Evolutionary conservation across 2,113 vertebrate species (phyloP).

Genomic region (Daboia siamensis): DNA sequence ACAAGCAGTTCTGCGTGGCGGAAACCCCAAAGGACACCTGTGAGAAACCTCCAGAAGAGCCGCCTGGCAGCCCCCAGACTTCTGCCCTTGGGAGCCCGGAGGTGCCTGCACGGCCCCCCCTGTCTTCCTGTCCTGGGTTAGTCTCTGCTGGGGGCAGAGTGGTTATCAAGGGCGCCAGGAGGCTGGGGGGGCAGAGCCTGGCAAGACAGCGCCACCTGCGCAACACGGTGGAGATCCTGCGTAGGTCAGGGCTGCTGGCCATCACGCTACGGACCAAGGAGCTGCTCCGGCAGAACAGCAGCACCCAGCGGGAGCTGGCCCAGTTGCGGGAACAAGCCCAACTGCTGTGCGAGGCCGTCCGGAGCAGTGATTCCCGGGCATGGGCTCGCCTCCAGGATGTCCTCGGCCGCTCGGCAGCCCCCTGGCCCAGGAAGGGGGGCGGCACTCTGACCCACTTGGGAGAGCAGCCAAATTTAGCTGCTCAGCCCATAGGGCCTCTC

Average conservation of each 20-base stretch:
- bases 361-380: slow-evolving; percentile 63
- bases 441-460: accelerated
- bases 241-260: slow-evolving; percentile 71
- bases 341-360: slow-evolving; percentile 69
- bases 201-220: slow-evolving; percentile 20
- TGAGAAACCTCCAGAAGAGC: slow-evolving; percentile 54
- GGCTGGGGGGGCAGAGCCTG: not conserved
- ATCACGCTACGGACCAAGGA: slow-evolving; percentile 77
- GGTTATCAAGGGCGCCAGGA: not conserved
- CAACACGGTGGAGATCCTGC: slow-evolving; percentile 76
- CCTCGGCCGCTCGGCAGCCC: slow-evolving; percentile 23
- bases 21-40: not conserved
- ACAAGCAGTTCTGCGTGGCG: not conserved
- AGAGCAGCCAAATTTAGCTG: not conserved
- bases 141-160: slow-evolving; percentile 18
- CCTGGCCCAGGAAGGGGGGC: not conserved
- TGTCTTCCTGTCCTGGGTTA: slow-evolving; percentile 9
- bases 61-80: accelerated
- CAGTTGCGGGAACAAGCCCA: slow-evolving; percentile 69
- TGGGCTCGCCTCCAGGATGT: slow-evolving; percentile 71
- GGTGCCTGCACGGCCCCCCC: slow-evolving; percentile 27
- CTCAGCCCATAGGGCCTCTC: slow-evolving; percentile 42
- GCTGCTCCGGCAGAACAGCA: slow-evolving; percentile 73
- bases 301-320: slow-evolving; percentile 70
- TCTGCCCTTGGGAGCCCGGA: slow-evolving; percentile 9